These are phyloP conservation scores for Sorex araneus DNA, from an alignment of 2,113 vertebrate genomes.

Conservation along the genomic window DNA sequence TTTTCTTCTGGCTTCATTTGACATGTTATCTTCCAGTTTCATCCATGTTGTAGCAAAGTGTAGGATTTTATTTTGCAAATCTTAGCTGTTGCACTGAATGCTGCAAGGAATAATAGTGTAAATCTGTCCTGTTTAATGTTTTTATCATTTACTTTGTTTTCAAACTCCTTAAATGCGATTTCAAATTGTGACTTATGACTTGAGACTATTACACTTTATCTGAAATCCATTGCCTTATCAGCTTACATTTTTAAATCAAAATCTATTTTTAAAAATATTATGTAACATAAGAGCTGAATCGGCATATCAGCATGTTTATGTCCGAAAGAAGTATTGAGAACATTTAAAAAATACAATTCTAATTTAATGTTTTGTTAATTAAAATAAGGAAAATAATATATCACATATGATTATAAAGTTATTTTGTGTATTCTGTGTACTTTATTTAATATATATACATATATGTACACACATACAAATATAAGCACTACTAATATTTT, in stretches of 20 bases:
- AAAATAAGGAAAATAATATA: not conserved
- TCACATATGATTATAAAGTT: not conserved
- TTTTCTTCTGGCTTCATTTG: too few species aligned
- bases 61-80: too few species aligned
- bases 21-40: too few species aligned
- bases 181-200: slow-evolving; percentile 77
- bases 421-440: not conserved
- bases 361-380: not conserved
- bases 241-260: slow-evolving; percentile 43
- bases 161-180: slow-evolving; percentile 75
- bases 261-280: slow-evolving; percentile 81
- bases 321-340: slow-evolving; percentile 31
- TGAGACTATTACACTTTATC: slow-evolving; percentile 60
- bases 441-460: not conserved
- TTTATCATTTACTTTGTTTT: slow-evolving; percentile 76
- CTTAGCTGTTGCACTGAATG: too few species aligned
- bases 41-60: too few species aligned
- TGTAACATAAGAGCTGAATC: slow-evolving; percentile 37
- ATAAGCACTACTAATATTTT: not conserved
- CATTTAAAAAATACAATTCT: not conserved
- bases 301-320: slow-evolving; percentile 69
- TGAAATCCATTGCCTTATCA: slow-evolving; percentile 80
- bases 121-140: too few species aligned
- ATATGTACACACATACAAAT: not conserved
- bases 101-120: too few species aligned